phyloP scores from a whole-genome alignment of 2,797 vertebrate genomes.

The Poecilia picta region DNA sequence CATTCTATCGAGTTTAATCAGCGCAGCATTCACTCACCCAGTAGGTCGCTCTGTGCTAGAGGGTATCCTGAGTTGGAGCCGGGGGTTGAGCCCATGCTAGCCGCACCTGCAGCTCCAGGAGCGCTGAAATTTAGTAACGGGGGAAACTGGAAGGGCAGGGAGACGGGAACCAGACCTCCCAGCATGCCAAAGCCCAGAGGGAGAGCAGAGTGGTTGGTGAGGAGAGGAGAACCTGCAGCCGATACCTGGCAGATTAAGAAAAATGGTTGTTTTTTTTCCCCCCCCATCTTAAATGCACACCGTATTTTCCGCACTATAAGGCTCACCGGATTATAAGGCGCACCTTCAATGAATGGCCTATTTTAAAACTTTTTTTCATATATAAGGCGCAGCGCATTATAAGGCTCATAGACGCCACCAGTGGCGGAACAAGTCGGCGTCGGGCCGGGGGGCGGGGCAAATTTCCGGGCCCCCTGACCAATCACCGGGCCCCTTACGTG shows the following conservation, averaged over 20 bases:
- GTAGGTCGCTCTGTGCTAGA: constrained; percentile 92
- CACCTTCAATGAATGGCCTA: no score
- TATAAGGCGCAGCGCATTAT: no score
- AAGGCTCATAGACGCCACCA: no score
- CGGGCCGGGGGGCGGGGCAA: no score
- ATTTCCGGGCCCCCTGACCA: no score
- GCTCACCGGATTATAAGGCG: no score
- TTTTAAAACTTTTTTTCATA: no score
- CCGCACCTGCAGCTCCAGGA: constrained; percentile 63
- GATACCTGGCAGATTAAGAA: constrained; percentile 70
- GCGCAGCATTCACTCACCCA: constrained; percentile 51
- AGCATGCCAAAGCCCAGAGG: constrained; percentile 96
- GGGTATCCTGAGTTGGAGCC: constrained; percentile 95
- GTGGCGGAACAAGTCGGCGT: no score
- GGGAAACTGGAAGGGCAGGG: constrained; percentile 97
- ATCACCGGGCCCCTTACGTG: no score
- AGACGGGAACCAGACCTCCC: constrained; percentile 95
- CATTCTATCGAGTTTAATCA: not conserved
- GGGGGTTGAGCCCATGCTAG: constrained; percentile 88
- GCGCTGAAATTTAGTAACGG: constrained; percentile 89
- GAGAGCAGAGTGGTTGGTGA: constrained; percentile 90
- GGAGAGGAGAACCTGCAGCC: constrained; percentile 84
- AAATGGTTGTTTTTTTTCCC: not conserved
- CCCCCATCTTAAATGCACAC: no score
- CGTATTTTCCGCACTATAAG: no score